Conservation (phyloP, 2,113 vertebrate species). For the Lutjanus erythropterus region DNA sequence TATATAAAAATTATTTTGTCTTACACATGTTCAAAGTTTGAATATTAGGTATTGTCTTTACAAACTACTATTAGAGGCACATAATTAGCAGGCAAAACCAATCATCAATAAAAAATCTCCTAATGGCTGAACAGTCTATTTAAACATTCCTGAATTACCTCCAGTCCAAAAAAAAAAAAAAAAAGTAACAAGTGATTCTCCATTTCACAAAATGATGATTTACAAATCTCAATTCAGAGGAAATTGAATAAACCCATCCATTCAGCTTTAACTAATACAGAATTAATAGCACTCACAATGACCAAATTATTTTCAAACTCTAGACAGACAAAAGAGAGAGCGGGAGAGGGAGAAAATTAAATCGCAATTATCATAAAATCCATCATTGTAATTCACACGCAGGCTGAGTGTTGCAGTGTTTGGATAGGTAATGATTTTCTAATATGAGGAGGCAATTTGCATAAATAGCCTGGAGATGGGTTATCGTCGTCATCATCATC, state of each 20-base stretch:
- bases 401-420: slow-evolving; percentile 94
- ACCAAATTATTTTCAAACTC: slow-evolving; percentile 95
- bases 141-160: slow-evolving; percentile 44
- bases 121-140: slow-evolving; percentile 31
- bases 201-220: slow-evolving; percentile 68
- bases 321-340: slow-evolving; percentile 85
- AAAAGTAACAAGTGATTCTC: slow-evolving; percentile 60
- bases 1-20: not conserved
- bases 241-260: slow-evolving; percentile 86
- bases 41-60: slow-evolving; percentile 1
- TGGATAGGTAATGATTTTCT: slow-evolving; percentile 99
- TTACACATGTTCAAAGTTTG: not conserved
- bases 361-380: slow-evolving; percentile 99
- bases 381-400: slow-evolving; percentile 99
- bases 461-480: slow-evolving; percentile 99
- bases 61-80: slow-evolving; percentile 10
- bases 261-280: slow-evolving; percentile 95
- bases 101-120: slow-evolving; percentile 21
- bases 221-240: slow-evolving; percentile 73
- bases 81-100: not conserved
- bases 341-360: slow-evolving; percentile 90
- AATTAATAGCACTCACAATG: slow-evolving; percentile 96
- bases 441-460: slow-evolving; percentile 98
- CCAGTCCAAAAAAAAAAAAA: slow-evolving; percentile 3
- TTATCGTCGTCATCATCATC: slow-evolving; percentile 90